Conservation (phyloP, 2,888 invertebrate species). For the Mongoloraphidia duomilia region DNA sequence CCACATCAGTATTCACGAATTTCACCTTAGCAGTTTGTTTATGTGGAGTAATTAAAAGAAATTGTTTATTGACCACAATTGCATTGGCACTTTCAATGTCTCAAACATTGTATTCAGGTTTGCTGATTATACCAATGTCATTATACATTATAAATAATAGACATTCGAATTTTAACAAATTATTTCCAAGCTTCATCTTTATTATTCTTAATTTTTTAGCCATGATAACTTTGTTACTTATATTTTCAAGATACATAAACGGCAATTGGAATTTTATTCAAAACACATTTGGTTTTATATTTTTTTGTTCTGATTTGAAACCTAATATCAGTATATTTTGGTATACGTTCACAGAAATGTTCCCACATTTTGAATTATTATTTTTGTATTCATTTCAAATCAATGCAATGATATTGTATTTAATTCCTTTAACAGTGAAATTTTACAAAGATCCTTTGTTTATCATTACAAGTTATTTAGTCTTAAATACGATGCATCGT, state of each 20-base stretch:
- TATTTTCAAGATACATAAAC: conserved; percentile 1
- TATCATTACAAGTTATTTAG: conserved; percentile 61
- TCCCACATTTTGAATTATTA: conserved; percentile 91
- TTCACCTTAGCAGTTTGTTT: conserved; percentile 59
- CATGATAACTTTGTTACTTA: conserved; percentile 34
- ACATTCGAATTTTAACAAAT: conserved; percentile 25
- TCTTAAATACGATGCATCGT: conserved; percentile 82
- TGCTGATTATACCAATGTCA: conserved; percentile 68
- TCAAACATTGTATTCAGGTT: conserved; percentile 69
- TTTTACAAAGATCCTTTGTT: conserved; percentile 68
- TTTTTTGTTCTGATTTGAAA: conserved; percentile 82
- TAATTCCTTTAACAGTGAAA: conserved; percentile 71
- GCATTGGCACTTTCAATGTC: conserved; percentile 65
- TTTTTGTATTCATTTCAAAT: conserved; percentile 96
- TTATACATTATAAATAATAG: conserved; percentile 47
- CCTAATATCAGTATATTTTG: conserved; percentile 98
- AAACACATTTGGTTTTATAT: conserved; percentile 67
- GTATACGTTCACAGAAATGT: conserved; percentile 99
- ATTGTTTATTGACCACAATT: conserved; percentile 43
- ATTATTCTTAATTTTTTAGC: conserved; percentile 33
- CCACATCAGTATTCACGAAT: conserved; percentile 83
- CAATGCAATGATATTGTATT: conserved; percentile 81
- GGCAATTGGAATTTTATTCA: conserved; percentile 32
- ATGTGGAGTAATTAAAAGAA: conserved; percentile 51
- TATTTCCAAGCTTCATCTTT: background rate